These are phyloP conservation scores for Penaeus japonicus DNA, from an alignment of 1,140 invertebrate genomes.

Conservation along the genomic window DNA sequence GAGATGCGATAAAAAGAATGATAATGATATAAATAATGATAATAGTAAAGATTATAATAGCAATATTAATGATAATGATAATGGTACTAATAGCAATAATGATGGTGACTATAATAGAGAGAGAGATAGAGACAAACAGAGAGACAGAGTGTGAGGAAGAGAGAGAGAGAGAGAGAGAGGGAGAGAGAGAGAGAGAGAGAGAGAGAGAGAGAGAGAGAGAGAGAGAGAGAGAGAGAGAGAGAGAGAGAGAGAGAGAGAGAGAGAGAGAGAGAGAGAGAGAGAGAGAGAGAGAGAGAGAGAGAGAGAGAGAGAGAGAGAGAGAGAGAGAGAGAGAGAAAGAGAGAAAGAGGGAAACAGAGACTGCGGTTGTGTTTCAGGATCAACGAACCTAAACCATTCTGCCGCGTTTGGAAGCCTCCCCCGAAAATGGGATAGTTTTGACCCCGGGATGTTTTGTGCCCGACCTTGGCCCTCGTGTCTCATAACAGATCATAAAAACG, in stretches of 20 bases:
- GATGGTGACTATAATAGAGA: not conserved
- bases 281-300: not conserved
- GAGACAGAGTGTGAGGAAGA: not conserved
- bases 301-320: not conserved
- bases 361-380: no score
- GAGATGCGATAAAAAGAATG: not conserved
- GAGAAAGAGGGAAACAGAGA: not conserved
- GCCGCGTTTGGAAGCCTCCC: not conserved
- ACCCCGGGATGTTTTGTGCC: no score
- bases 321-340: not conserved
- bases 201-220: not conserved
- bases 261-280: conserved; percentile 2
- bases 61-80: not conserved
- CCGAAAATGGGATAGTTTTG: no score
- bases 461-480: no score
- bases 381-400: no score
- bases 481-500: no score
- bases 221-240: not conserved
- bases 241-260: not conserved
- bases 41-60: not conserved
- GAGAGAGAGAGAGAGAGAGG: not conserved
- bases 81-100: not conserved
- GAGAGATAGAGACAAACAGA: not conserved
- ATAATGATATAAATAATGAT: not conserved
- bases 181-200: not conserved